phyloP scores from a whole-genome alignment of 2,797 vertebrate genomes.

The Sebastes goodei region DNA sequence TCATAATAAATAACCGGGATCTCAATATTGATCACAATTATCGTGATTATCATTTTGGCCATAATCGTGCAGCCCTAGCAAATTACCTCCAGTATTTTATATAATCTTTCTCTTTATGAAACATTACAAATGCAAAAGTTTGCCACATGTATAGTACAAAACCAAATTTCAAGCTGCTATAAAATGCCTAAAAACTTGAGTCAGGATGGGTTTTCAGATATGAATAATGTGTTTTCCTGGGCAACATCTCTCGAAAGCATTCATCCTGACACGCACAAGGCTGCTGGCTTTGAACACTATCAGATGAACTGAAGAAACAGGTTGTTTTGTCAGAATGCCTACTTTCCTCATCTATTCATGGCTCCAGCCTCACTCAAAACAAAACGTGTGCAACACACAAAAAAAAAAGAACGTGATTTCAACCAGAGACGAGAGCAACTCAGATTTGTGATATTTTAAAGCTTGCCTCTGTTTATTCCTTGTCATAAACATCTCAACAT shows the following conservation, averaged over 20 bases:
- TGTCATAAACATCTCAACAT: constrained; percentile 82
- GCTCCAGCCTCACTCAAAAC: constrained; percentile 14
- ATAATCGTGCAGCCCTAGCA: not conserved
- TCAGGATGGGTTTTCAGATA: not conserved
- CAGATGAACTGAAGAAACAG: constrained; percentile 4
- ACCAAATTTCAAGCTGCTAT: not conserved
- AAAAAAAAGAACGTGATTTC: constrained; percentile 31
- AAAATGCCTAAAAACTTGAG: not conserved
- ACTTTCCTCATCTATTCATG: constrained; percentile 19
- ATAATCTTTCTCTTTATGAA: not conserved
- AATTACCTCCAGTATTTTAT: not conserved
- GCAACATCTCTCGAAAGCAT: not conserved
- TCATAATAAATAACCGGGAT: no score
- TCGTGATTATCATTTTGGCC: no score
- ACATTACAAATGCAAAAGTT: not conserved
- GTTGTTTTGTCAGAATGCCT: not conserved
- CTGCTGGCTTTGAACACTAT: not conserved
- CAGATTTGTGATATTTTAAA: constrained; percentile 67
- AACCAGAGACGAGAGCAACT: constrained; percentile 39
- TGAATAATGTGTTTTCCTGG: not conserved
- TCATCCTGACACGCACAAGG: not conserved
- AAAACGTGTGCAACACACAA: not conserved
- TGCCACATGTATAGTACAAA: not conserved
- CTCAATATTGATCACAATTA: no score
- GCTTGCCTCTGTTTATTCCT: constrained; percentile 71